Conservation (phyloP, 2,113 vertebrate genomes). For the Campylomormyrus numenius region DNA sequence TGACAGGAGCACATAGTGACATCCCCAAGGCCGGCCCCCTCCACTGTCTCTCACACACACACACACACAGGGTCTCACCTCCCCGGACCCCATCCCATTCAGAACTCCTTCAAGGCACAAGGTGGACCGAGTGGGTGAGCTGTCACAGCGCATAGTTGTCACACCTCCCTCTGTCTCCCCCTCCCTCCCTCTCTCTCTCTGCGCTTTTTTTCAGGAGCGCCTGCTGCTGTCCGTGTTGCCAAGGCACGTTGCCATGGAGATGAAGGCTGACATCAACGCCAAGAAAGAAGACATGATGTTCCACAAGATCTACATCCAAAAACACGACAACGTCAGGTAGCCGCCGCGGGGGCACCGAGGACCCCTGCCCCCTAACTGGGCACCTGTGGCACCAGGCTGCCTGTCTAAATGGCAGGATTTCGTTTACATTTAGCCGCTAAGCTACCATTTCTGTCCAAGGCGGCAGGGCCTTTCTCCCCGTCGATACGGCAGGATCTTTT, state of each 20-base stretch:
- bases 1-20: not conserved
- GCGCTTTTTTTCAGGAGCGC: constrained; percentile 67
- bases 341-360: constrained; percentile 15
- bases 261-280: constrained; percentile 97
- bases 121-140: not conserved
- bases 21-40: not conserved
- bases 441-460: not conserved
- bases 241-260: constrained; percentile 95
- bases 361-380: not conserved
- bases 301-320: constrained; percentile 98
- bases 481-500: not conserved
- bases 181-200: not conserved
- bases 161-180: constrained; percentile 14
- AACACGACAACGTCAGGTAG: constrained; percentile 96
- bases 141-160: not conserved
- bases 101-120: constrained; percentile 11
- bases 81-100: not conserved
- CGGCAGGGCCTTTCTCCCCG: not conserved
- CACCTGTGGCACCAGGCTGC: not conserved
- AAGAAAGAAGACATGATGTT: constrained; percentile 99
- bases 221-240: constrained; percentile 91
- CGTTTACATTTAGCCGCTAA: not conserved
- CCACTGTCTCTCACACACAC: not conserved
- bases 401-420: not conserved
- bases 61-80: not conserved